Evolutionary conservation across 2,797 vertebrate genomes (phyloP).

Genomic region (Xiphorhynchus erythropygius): DNA sequence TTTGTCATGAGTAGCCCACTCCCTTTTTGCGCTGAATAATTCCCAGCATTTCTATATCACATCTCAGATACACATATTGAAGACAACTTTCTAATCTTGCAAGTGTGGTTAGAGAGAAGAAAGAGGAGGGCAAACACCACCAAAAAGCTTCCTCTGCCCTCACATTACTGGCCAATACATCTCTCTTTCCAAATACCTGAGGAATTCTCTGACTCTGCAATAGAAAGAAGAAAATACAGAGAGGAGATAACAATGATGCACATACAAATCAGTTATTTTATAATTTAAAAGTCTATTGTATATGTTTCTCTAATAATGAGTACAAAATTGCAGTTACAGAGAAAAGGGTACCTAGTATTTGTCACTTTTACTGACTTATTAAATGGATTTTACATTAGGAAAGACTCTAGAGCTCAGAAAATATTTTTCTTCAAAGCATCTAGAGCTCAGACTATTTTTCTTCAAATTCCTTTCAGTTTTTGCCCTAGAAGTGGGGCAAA

Average conservation of each 20-base stretch:
- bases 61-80: neutral
- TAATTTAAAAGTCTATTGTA: neutral
- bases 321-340: neutral
- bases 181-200: neutral
- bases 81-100: neutral
- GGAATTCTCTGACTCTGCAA: neutral
- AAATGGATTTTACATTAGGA: neutral
- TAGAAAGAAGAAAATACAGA: neutral
- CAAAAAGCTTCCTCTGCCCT: neutral
- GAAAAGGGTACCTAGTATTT: neutral
- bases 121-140: neutral
- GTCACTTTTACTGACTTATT: neutral
- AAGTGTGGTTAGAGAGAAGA: neutral
- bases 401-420: neutral
- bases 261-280: neutral
- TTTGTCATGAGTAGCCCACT: neutral
- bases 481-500: neutral
- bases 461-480: neutral
- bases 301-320: neutral
- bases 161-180: neutral
- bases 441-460: conserved; percentile 3
- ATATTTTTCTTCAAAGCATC: neutral
- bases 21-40: neutral
- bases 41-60: neutral
- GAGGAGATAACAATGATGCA: neutral